A percentile compares a stretch with the other conserved stretches of the same genome.
Evolutionary conservation across 2,113 vertebrate genomes (phyloP).

Genomic region (Lethenteron reissneri): DNA sequence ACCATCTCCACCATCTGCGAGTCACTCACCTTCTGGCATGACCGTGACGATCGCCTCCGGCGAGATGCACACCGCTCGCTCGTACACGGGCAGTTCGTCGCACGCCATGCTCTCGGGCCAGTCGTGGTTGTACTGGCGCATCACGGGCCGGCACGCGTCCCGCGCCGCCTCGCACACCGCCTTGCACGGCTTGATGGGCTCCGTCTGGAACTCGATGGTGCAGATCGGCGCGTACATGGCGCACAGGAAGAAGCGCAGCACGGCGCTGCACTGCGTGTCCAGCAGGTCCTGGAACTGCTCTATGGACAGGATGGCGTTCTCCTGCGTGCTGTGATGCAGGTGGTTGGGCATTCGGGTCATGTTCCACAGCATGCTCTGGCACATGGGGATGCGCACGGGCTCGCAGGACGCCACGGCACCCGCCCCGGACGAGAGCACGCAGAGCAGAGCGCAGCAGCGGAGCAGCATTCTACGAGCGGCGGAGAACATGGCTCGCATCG

Average conservation of each 20-base stretch:
- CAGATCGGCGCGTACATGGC: slow-evolving; percentile 98
- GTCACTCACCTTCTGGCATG: background rate
- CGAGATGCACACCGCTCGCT: slow-evolving; percentile 86
- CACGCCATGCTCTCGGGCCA: slow-evolving; percentile 88
- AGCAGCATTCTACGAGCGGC: too few relatives aligned
- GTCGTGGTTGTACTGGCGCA: slow-evolving; percentile 61
- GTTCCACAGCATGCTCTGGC: slow-evolving; percentile 82
- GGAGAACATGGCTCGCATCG: too few relatives aligned
- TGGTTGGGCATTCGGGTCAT: slow-evolving; percentile 99
- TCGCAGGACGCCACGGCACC: slow-evolving; percentile 47
- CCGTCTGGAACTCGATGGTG: slow-evolving; percentile 90
- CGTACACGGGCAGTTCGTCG: slow-evolving; percentile 72
- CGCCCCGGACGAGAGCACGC: background rate
- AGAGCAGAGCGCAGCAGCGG: background rate
- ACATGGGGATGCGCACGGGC: slow-evolving; percentile 69
- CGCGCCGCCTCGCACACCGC: slow-evolving; percentile 77
- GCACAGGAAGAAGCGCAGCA: slow-evolving; percentile 80
- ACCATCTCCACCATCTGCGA: too few relatives aligned
- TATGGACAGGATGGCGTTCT: slow-evolving; percentile 85
- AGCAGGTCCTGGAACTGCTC: slow-evolving; percentile 87
- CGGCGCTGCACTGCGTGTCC: slow-evolving; percentile 62
- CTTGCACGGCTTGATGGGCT: slow-evolving; percentile 91
- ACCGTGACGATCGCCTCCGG: slow-evolving; percentile 83
- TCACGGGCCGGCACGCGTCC: slow-evolving; percentile 67
- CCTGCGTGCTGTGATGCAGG: slow-evolving; percentile 97